Evolutionary conservation across 2,797 vertebrate genomes (phyloP), one percentile per base, ranked within the genome.

Genomic region (Bradypodion ventrale): DNA sequence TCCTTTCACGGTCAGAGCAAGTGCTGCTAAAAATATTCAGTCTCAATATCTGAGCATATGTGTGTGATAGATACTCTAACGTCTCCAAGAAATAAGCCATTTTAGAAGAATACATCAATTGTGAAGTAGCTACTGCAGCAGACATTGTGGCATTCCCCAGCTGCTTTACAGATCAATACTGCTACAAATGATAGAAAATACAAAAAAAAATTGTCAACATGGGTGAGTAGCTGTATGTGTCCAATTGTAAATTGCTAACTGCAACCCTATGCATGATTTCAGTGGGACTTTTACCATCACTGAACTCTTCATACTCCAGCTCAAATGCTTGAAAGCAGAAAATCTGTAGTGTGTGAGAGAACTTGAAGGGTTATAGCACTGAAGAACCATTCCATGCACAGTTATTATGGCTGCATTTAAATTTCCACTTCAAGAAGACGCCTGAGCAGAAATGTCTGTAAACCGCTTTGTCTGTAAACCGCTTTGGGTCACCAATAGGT

Each of bases 1-100:
- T 78, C 44, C 88, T 90, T 90, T 85, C 83, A 85, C 78, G 46
- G 84, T 52, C 82, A 89, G 75, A 91, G 49, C 69, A 82, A 88
- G 70, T 29, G 63, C 78, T 70, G 85, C 72, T n/a, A 73, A 87
- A 83, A 85, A 25, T 83, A 86, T 90, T 90, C 88, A 91, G 68
- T 78, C 92, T 89, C 87, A 85, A 77, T 88, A 80, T 52, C 83
- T 84, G 68, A 90, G 83, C 88, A 88, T 86, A 76, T 89, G 83
- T 49, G 44, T 75, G 80, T 60, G 69, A 88, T 32, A 91, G 84
- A 93, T 87, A 83, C 87, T 89, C 69, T 76, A 0, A 2, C 69
- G n/a, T 80, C 82, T 87, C 56, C 13, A 78, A 89, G 76, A 2
- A 81, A 90, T 35, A 92, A 88, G 66, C 82, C 75, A 79, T 85